phyloP scores from a whole-genome alignment of 1,140 invertebrate species.

The Acromyrmex echinatior region DNA sequence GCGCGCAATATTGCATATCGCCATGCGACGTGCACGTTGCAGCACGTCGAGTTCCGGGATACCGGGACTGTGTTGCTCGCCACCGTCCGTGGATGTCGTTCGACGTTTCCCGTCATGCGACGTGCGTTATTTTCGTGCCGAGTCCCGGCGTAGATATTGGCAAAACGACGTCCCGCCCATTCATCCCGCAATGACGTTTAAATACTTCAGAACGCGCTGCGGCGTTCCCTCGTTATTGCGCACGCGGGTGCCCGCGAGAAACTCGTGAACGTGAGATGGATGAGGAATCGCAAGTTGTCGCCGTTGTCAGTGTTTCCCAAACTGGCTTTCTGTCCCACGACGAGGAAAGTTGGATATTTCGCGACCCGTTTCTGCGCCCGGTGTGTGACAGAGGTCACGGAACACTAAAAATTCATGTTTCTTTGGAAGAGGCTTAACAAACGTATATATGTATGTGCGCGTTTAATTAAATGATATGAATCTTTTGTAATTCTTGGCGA shows the following conservation, averaged over 20 bases:
- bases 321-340: slow-evolving; percentile 15
- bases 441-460: too few species aligned
- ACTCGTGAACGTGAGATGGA: slow-evolving; percentile 60
- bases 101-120: slow-evolving; percentile 48
- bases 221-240: slow-evolving; percentile 54
- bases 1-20: slow-evolving; percentile 47
- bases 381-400: not conserved
- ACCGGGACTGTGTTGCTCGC: not conserved
- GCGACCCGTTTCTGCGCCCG: not conserved
- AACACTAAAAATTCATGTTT: not conserved
- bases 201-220: slow-evolving; percentile 57
- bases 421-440: not conserved
- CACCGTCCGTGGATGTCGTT: slow-evolving; percentile 13
- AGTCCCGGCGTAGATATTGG: slow-evolving; percentile 44
- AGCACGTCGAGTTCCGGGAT: slow-evolving; percentile 23
- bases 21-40: slow-evolving; percentile 34
- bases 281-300: slow-evolving; percentile 50
- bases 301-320: slow-evolving; percentile 48
- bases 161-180: slow-evolving; percentile 47
- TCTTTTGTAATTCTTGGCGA: not conserved
- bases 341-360: slow-evolving; percentile 45
- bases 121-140: slow-evolving; percentile 55
- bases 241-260: slow-evolving; percentile 42
- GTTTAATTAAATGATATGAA: not conserved
- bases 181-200: slow-evolving; percentile 63